Base-by-base conservation (phyloP, 2,888 invertebrate species). In the Aromia moschata region DNA sequence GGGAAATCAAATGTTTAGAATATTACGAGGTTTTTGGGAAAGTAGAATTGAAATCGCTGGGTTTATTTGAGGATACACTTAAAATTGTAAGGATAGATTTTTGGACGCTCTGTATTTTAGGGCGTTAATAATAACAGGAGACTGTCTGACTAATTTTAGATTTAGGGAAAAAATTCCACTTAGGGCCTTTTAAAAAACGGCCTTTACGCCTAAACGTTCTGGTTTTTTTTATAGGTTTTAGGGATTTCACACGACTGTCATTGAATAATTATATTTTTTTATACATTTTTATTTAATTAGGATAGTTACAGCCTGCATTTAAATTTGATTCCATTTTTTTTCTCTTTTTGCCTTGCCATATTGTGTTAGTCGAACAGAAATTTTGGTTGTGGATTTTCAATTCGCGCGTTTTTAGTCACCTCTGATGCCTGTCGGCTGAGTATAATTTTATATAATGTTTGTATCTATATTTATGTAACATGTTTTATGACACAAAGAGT, bases 401-500 rank as follows among this genome's bases (percentile, higher is more conserved):
- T 1, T 37, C 18, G 14, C 18, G 25, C 25, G 15, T 25, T 36
- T 36, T 33, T 54, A 45, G 54, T 54, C 31, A 25, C 3, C 18
- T 53, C 30, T 37, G 16, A 36, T 36, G 38, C 25, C 47, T 51
- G 55, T 46, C 40, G 46, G 30, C 25, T 45, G 20, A 16, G n/a
- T 36, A 16, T 38, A 17, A 38, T 49, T 47, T 56, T 56, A 49
- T 56, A 57, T 44, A 18, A 11, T 25, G 20, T 44, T 31, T 33
- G 36, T 47, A 43, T 46, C 18, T 52, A 37, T 62, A 64, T 64
- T 58, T 60, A 64, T 60, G 51, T 30, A 9, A 53, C 12, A 54
- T 58, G 56, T 60, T 64, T 60, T 64, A 41, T 56, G 52, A 51
- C 25, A n/a, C 58, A 55, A 49, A 64, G 64, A 64, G 64, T 64